Conservation (phyloP, 2,113 vertebrate genomes). For the Myrmophylax atrothorax region DNA sequence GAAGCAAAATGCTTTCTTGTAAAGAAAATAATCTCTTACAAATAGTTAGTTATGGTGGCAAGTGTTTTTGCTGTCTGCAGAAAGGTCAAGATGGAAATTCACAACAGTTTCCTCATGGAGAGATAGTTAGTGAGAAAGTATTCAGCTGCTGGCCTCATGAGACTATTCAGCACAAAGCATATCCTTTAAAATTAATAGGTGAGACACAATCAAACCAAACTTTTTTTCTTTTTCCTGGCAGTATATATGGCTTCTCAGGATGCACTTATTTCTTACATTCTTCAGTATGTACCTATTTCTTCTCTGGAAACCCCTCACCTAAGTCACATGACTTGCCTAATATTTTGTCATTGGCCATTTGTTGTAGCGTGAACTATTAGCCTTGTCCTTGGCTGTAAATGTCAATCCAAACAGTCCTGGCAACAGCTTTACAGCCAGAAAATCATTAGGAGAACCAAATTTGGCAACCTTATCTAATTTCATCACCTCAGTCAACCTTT, state of each 20-base stretch:
- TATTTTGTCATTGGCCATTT: not conserved
- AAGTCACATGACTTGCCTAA: not conserved
- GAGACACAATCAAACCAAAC: not conserved
- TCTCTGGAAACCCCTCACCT: not conserved
- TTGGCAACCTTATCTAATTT: not conserved
- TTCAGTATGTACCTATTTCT: not conserved
- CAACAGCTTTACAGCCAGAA: not conserved
- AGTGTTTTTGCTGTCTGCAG: not conserved
- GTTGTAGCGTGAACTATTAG: not conserved
- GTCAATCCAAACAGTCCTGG: not conserved
- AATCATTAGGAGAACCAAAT: constrained; percentile 11
- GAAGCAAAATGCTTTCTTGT: not conserved
- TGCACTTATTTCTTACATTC: not conserved
- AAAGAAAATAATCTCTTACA: not conserved
- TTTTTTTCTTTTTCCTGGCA: not conserved
- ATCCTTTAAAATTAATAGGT: not conserved
- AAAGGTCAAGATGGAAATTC: not conserved
- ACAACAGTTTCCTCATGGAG: not conserved
- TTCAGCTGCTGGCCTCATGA: not conserved
- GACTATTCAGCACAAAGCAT: not conserved
- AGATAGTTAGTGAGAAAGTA: not conserved
- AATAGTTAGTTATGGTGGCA: not conserved
- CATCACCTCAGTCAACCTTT: not conserved
- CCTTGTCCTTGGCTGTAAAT: not conserved
- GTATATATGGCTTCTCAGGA: not conserved